A percentile compares a stretch with the other conserved stretches of the same genome.
These are phyloP conservation scores for Colius striatus DNA, from an alignment of 2,113 vertebrate genomes.

Conservation along the genomic window DNA sequence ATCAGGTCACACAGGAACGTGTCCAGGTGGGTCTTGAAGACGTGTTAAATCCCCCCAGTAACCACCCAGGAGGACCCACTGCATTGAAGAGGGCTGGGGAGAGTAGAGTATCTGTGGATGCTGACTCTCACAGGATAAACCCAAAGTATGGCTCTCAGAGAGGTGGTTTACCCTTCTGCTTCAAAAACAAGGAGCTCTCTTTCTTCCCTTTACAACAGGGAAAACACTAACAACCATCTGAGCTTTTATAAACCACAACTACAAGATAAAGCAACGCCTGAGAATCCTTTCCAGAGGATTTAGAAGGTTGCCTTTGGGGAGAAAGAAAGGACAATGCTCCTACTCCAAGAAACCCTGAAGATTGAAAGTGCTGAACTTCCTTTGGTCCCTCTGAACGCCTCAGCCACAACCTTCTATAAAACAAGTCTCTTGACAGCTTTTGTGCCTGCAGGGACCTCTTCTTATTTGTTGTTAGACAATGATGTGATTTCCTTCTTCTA, in stretches of 20 bases:
- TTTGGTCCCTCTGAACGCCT: not conserved
- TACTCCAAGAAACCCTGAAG: not conserved
- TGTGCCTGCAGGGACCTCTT: not conserved
- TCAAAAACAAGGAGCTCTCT: not conserved
- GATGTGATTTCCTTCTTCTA: conserved; percentile 1
- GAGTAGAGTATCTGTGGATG: not conserved
- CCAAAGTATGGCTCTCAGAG: not conserved
- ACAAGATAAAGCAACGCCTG: not conserved
- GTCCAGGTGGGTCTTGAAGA: too few species aligned
- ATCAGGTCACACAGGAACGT: too few species aligned
- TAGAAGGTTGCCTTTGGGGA: not conserved
- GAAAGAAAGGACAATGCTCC: not conserved
- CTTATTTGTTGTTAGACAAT: conserved; percentile 4
- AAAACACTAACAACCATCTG: not conserved
- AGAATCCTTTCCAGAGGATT: not conserved
- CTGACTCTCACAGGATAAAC: not conserved
- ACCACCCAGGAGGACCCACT: not conserved
- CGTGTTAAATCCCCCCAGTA: not conserved
- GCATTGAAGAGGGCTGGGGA: not conserved
- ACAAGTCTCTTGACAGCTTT: not conserved
- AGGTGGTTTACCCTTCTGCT: not conserved
- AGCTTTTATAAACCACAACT: not conserved
- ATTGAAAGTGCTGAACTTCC: not conserved
- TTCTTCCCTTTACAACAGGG: fast-evolving
- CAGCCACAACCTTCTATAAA: not conserved